Conservation (phyloP, 2,888 invertebrate species). For the Lypha dubia region DNA sequence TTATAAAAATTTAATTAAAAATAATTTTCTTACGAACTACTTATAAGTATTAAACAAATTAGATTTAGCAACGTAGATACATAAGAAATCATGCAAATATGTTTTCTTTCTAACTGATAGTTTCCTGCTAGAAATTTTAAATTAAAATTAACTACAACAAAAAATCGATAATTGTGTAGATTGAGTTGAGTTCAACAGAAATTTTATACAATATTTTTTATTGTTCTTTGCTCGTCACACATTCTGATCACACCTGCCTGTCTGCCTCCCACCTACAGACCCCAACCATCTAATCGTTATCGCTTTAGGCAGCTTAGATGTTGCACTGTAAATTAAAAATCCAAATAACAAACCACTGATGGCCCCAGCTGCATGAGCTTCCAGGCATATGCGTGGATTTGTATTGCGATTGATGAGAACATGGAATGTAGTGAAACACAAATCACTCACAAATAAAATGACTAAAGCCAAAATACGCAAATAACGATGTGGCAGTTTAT, state of each 20-base stretch:
- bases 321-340: constrained; percentile 66
- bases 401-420: constrained; percentile 82
- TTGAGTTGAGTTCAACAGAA: constrained; percentile 6
- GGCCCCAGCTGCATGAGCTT: constrained; percentile 89
- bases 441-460: constrained; percentile 87
- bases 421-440: constrained; percentile 85
- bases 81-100: constrained; percentile 45
- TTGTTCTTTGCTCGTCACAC: constrained; percentile 39
- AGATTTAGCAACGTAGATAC: background rate
- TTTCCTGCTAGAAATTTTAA: constrained; percentile 37
- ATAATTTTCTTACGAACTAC: constrained; percentile 9
- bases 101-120: constrained; percentile 35
- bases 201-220: constrained; percentile 8
- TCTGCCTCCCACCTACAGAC: background rate
- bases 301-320: background rate
- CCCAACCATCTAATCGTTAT: background rate
- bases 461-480: constrained; percentile 86
- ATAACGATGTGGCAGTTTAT: constrained; percentile 82
- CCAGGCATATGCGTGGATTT: constrained; percentile 87
- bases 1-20: constrained; percentile 16
- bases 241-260: constrained; percentile 24
- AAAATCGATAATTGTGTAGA: constrained; percentile 33
- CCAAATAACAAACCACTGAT: constrained; percentile 85
- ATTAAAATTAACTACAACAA: constrained; percentile 40
- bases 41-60: constrained; percentile 31